Percentiles rank a stretch among this genome's conserved stretches.
Evolutionary conservation across 2,113 vertebrate genomes (phyloP).

Genomic region (Cnemophilus loriae): DNA sequence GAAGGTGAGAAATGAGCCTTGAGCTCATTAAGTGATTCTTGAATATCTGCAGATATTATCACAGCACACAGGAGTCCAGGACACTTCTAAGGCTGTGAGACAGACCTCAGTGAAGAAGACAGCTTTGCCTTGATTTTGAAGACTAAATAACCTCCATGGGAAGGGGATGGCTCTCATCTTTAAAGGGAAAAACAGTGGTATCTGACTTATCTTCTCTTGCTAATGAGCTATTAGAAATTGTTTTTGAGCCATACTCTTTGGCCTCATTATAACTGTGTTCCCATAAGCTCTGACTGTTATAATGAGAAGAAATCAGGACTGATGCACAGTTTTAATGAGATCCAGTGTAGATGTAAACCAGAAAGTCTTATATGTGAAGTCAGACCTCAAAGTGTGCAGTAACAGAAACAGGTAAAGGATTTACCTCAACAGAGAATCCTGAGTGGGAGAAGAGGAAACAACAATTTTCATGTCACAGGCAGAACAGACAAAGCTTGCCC

Average conservation of each 20-base stretch:
- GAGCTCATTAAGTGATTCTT: neutral
- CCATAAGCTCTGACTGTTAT: slow-evolving; percentile 58
- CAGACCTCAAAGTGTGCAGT: slow-evolving; percentile 38
- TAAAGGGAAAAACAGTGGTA: slow-evolving; percentile 36
- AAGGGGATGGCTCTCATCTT: slow-evolving; percentile 43
- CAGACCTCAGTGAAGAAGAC: neutral
- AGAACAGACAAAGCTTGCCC: neutral
- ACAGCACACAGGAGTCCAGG: neutral
- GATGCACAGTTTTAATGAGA: slow-evolving; percentile 63
- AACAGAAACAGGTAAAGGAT: neutral
- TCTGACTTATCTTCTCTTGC: slow-evolving; percentile 59
- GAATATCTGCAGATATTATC: neutral
- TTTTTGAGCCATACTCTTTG: slow-evolving; percentile 62
- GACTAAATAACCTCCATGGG: neutral
- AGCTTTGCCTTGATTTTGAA: neutral
- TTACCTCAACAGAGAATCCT: neutral
- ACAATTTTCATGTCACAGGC: neutral
- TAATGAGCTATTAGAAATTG: slow-evolving; percentile 73
- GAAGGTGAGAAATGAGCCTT: neutral
- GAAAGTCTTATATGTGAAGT: slow-evolving; percentile 37
- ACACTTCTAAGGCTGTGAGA: neutral
- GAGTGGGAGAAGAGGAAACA: neutral
- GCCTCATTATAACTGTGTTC: slow-evolving; percentile 67
- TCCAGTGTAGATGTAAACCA: slow-evolving; percentile 29
- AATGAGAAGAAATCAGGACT: slow-evolving; percentile 58